phyloP scores from a whole-genome alignment of 2,797 vertebrate species.

The Cheirogaleus major region DNA sequence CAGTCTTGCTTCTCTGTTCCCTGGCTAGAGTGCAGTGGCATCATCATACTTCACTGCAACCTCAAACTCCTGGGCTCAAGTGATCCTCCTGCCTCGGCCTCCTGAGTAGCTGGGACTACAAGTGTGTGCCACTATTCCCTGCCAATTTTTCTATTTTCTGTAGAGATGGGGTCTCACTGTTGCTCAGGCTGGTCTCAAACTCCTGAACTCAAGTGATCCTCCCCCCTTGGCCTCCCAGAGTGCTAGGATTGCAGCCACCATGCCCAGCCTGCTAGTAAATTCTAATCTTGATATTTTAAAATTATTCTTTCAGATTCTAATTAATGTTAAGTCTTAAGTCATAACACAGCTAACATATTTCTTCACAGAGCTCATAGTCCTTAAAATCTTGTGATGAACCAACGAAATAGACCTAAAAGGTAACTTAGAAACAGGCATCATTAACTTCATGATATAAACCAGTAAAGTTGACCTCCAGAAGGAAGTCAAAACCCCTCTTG shows the following conservation, averaged over 20 bases:
- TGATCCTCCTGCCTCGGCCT: background rate
- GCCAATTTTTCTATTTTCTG: too few relatives aligned
- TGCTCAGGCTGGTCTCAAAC: background rate
- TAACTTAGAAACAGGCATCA: background rate
- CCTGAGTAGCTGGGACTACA: background rate
- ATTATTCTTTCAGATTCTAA: background rate
- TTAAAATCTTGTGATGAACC: background rate
- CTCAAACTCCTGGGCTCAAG: background rate
- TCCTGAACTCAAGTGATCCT: background rate
- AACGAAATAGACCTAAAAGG: too few relatives aligned
- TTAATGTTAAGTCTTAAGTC: background rate
- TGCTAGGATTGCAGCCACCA: background rate
- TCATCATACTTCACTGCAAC: background rate
- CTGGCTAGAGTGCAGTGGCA: background rate
- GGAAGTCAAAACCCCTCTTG: background rate
- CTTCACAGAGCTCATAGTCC: background rate
- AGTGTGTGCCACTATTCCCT: background rate
- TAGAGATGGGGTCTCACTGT: background rate
- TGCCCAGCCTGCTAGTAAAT: background rate
- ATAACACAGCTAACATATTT: background rate
- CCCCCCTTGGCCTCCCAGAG: background rate
- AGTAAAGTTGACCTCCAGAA: background rate
- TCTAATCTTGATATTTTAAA: background rate
- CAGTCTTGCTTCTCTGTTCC: background rate
- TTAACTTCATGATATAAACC: background rate